Evolutionary conservation across 2,888 invertebrate genomes (phyloP).

Genomic region (Rugalucina vietnamica): DNA sequence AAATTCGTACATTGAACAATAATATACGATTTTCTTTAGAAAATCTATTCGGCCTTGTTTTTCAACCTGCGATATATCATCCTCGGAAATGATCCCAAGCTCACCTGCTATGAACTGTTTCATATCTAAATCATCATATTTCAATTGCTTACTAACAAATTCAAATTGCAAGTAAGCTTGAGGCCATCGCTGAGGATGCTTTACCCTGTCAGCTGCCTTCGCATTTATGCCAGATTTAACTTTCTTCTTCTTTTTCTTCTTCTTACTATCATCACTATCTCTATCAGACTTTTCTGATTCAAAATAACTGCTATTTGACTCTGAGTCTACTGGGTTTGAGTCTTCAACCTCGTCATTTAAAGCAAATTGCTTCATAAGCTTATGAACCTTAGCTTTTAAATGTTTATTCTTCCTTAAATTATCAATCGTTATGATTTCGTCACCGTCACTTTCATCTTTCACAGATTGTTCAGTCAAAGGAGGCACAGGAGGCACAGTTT

Average conservation of each 20-base stretch:
- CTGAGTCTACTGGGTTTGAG: too few relatives aligned
- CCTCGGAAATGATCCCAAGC: constrained; percentile 16
- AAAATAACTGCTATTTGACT: too few relatives aligned
- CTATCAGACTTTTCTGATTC: too few relatives aligned
- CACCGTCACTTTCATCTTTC: too few relatives aligned
- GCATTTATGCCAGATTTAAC: background rate
- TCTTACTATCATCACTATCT: too few relatives aligned
- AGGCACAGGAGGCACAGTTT: too few relatives aligned
- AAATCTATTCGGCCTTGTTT: background rate
- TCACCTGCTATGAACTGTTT: constrained; percentile 17
- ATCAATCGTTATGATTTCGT: too few relatives aligned
- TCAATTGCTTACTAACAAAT: background rate
- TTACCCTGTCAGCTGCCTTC: background rate
- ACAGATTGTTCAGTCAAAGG: too few relatives aligned
- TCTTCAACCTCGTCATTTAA: too few relatives aligned
- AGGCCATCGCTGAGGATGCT: background rate
- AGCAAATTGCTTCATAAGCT: too few relatives aligned
- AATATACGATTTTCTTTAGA: constrained; percentile 22
- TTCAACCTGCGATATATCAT: background rate
- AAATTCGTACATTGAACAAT: constrained; percentile 7
- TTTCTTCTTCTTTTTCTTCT: background rate
- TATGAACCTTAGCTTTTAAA: too few relatives aligned
- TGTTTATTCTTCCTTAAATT: too few relatives aligned
- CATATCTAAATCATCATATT: constrained; percentile 5
- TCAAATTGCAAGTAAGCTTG: background rate